Percentiles rank a stretch among this genome's conserved stretches.
phyloP scores from a whole-genome alignment of 2,113 vertebrate genomes.

The Aphyosemion australe region DNA sequence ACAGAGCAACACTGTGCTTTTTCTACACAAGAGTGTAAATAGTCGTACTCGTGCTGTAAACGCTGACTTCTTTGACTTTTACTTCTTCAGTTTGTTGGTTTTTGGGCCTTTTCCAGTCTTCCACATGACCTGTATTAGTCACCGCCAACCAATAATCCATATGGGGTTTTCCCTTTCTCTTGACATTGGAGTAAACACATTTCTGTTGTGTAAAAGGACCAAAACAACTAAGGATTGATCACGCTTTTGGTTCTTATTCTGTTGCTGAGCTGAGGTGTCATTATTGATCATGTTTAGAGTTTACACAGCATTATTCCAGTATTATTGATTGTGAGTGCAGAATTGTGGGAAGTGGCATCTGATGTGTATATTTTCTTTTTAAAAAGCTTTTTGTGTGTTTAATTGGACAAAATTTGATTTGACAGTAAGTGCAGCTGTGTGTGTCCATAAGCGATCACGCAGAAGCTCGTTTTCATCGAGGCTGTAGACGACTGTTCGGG shows the following conservation, averaged over 20 bases:
- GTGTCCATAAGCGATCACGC: background rate
- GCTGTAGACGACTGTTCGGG: slow-evolving; percentile 20
- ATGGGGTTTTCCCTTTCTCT: slow-evolving; percentile 51
- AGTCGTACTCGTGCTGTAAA: slow-evolving; percentile 8
- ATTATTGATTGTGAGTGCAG: slow-evolving; percentile 14
- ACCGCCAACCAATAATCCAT: slow-evolving; percentile 39
- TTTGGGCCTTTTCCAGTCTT: slow-evolving; percentile 33
- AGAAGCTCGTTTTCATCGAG: background rate
- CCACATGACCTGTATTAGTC: slow-evolving; percentile 33
- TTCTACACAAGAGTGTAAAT: background rate
- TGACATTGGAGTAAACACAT: slow-evolving; percentile 31
- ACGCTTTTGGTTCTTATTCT: slow-evolving; percentile 25
- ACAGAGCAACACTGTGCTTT: slow-evolving; percentile 23
- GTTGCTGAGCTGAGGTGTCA: slow-evolving; percentile 32
- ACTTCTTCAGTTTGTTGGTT: slow-evolving; percentile 38
- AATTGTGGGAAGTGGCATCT: background rate
- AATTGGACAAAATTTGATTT: background rate
- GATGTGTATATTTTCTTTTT: slow-evolving; percentile 4
- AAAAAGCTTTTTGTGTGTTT: slow-evolving; percentile 5
- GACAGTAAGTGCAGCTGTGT: background rate
- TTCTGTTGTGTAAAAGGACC: slow-evolving; percentile 50
- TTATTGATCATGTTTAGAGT: slow-evolving; percentile 56
- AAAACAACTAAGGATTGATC: slow-evolving; percentile 52
- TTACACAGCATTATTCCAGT: slow-evolving; percentile 35
- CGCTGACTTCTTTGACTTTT: slow-evolving; percentile 4